phyloP scores from a whole-genome alignment of 2,113 vertebrate genomes.

The Colius striatus region DNA sequence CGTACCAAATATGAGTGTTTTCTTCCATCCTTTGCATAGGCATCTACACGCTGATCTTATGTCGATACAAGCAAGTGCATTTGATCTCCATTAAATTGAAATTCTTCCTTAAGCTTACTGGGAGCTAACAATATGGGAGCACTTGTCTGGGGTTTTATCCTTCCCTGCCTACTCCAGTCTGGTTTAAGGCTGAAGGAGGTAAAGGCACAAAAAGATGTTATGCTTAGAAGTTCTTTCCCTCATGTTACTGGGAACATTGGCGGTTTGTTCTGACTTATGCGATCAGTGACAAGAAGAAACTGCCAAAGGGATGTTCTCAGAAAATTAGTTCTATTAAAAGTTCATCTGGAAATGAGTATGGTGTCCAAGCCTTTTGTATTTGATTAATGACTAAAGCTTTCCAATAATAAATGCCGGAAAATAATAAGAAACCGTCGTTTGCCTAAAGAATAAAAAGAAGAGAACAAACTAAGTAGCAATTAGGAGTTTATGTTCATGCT shows the following conservation, averaged over 20 bases:
- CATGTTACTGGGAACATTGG: background rate
- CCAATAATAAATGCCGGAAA: slow-evolving; percentile 60
- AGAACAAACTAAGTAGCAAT: background rate
- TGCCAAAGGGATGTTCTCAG: slow-evolving; percentile 13
- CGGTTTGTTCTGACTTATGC: background rate
- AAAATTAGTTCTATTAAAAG: slow-evolving; percentile 59
- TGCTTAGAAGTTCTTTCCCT: background rate
- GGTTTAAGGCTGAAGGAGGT: background rate
- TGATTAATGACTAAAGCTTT: slow-evolving; percentile 32
- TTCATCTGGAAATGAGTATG: background rate
- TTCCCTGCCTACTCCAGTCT: fast-evolving
- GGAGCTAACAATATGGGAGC: background rate
- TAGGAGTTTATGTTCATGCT: slow-evolving; percentile 19
- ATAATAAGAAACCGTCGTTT: slow-evolving; percentile 42
- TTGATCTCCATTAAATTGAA: background rate
- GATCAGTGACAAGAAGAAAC: background rate
- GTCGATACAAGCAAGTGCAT: background rate
- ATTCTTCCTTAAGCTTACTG: background rate
- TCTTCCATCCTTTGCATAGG: background rate
- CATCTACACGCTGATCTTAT: background rate
- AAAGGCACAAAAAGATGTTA: background rate
- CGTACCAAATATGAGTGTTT: background rate
- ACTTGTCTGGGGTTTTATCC: background rate
- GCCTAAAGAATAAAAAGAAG: slow-evolving; percentile 15
- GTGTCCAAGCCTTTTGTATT: slow-evolving; percentile 32